These are phyloP conservation scores for Scomberomorus guttatus DNA, from an alignment of 2,797 vertebrate genomes.

Conservation along the genomic window DNA sequence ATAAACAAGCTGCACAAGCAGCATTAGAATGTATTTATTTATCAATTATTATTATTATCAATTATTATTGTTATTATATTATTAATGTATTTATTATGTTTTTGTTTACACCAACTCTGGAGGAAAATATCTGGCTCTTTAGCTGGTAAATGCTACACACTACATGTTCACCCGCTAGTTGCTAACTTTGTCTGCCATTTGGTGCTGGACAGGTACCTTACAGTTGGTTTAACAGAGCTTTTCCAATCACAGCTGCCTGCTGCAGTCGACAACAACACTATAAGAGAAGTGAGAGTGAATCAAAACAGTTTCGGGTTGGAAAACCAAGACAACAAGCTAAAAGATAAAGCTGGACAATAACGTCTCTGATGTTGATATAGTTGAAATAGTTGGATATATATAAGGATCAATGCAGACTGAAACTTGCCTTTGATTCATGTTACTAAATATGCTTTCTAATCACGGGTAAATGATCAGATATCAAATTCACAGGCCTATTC, in stretches of 20 bases:
- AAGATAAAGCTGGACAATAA: neutral
- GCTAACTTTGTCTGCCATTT: neutral
- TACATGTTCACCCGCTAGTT: neutral
- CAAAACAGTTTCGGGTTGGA: neutral
- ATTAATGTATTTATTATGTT: too few species aligned
- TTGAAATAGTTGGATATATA: too few species aligned
- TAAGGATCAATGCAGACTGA: too few species aligned
- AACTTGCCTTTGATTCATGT: neutral
- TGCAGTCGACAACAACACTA: neutral
- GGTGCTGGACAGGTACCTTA: neutral
- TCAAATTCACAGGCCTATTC: too few species aligned
- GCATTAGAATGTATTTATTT: too few species aligned
- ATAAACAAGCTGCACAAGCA: too few species aligned
- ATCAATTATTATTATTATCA: too few species aligned
- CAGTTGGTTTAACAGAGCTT: too few species aligned
- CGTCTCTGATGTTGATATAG: too few species aligned
- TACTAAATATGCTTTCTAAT: neutral
- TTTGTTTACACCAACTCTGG: too few species aligned
- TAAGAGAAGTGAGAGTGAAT: neutral
- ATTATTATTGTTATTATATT: too few species aligned
- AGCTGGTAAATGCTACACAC: too few species aligned
- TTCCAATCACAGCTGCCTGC: neutral
- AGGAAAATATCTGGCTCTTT: neutral
- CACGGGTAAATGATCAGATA: neutral
- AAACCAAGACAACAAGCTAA: neutral